Percentiles rank a stretch among this genome's conserved stretches.
Conservation (phyloP, 1,140 invertebrate genomes). For the Caenorhabditis remanei region DNA sequence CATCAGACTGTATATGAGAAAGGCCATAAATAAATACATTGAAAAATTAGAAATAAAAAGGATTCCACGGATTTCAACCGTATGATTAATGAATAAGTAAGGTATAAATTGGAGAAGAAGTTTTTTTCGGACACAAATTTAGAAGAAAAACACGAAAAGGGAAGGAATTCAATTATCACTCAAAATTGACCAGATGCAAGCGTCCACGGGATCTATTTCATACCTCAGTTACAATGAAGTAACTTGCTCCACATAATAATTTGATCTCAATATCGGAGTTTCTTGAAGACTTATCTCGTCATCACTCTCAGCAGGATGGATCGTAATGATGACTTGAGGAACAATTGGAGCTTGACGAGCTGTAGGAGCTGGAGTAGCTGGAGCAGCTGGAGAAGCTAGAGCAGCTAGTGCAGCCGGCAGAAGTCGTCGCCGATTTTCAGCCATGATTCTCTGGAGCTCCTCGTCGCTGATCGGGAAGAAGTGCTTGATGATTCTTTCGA, state of each 20-base stretch:
- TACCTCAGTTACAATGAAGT: constrained; percentile 3
- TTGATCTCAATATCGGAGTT: background rate
- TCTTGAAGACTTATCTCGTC: background rate
- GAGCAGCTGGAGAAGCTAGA: background rate
- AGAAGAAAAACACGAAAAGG: no score
- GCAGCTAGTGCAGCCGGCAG: no score
- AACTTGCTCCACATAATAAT: background rate
- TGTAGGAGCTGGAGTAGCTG: background rate
- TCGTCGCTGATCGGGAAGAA: background rate
- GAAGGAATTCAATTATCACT: no score
- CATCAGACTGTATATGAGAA: background rate
- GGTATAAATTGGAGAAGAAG: no score
- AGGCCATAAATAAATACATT: background rate
- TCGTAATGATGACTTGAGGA: background rate
- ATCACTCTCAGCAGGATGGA: constrained; percentile 4
- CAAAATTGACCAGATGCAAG: no score
- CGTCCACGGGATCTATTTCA: background rate
- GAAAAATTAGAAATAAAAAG: background rate
- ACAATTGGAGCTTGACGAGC: background rate
- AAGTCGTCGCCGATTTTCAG: background rate
- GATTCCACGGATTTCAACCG: background rate
- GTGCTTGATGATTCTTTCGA: background rate
- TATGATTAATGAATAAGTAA: no score
- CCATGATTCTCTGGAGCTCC: background rate
- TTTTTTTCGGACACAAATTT: no score